phyloP scores from a whole-genome alignment of 1,140 invertebrate species.

The Anoplophora glabripennis region DNA sequence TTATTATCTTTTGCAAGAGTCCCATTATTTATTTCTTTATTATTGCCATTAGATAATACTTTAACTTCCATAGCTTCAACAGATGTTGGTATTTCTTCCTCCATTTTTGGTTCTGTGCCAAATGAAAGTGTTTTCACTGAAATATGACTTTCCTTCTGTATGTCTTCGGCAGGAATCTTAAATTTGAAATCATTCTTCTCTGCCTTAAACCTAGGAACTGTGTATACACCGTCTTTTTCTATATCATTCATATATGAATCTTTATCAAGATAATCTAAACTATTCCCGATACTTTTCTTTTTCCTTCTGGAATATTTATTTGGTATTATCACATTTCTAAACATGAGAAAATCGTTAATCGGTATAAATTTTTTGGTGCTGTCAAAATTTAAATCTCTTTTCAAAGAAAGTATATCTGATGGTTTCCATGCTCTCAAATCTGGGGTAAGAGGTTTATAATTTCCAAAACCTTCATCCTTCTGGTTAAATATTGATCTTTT shows the following conservation, averaged over 20 bases:
- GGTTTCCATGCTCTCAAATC: slow-evolving; percentile 27
- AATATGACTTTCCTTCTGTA: no score
- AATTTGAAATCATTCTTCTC: no score
- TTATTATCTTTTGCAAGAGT: no score
- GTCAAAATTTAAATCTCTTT: slow-evolving; percentile 6
- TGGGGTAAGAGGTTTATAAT: slow-evolving; percentile 21
- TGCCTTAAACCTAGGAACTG: no score
- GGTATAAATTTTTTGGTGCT: slow-evolving; percentile 2
- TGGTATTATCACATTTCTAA: slow-evolving; percentile 1
- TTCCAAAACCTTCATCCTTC: slow-evolving; percentile 15
- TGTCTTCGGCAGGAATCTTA: no score
- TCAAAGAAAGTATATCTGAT: slow-evolving; percentile 22
- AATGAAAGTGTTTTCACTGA: no score
- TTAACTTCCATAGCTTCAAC: no score
- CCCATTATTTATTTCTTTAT: no score
- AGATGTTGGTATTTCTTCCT: no score
- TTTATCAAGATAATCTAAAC: slow-evolving; percentile 24
- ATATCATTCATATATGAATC: slow-evolving; percentile 8
- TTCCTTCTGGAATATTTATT: slow-evolving; percentile 9
- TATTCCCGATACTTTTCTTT: slow-evolving; percentile 4
- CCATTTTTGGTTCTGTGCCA: no score
- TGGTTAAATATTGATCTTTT: slow-evolving; percentile 11
- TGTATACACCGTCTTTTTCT: slow-evolving; percentile 1
- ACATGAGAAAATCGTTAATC: not conserved
- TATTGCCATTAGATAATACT: no score